A percentile compares a stretch with the other conserved stretches of the same genome.
Evolutionary conservation across 2,797 vertebrate species (phyloP).

Genomic region (Protonibea diacanthus): DNA sequence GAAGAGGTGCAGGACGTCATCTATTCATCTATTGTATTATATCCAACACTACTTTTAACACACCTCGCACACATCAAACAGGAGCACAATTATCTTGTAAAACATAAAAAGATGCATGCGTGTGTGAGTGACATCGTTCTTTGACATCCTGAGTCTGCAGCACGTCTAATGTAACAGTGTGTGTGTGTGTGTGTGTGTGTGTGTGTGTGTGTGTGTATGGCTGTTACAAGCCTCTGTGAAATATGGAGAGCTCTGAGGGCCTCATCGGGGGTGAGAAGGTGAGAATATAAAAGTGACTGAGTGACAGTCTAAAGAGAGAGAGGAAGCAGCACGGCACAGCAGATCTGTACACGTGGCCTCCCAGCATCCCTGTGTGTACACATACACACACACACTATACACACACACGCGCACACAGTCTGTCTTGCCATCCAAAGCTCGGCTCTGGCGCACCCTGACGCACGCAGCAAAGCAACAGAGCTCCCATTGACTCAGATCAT

Average conservation of each 20-base stretch:
- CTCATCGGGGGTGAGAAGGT: constrained; percentile 43
- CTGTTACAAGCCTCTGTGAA: constrained; percentile 41
- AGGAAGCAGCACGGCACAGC: constrained; percentile 39
- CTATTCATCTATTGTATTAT: neutral
- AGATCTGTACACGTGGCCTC: constrained; percentile 73
- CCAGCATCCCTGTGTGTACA: constrained; percentile 26
- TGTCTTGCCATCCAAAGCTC: constrained; percentile 17
- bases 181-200: constrained; percentile 17
- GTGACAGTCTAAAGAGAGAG: constrained; percentile 32
- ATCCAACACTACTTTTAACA: neutral
- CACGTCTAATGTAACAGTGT: neutral
- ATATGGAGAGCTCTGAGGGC: constrained; percentile 33
- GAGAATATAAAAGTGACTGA: constrained; percentile 38
- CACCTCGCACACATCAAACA: neutral
- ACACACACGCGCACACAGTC: constrained; percentile 6
- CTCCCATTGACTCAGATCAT: constrained; percentile 10
- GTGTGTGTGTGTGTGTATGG: constrained; percentile 15
- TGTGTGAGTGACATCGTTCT: neutral
- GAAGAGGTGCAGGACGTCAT: neutral
- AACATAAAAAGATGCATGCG: neutral
- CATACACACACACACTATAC: neutral
- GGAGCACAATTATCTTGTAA: neutral
- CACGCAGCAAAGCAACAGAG: constrained; percentile 27
- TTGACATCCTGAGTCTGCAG: constrained; percentile 1
- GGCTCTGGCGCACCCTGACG: constrained; percentile 29